A percentile compares a stretch with the other conserved stretches of the same genome.
Conservation (phyloP, 2,113 vertebrate species). For the Myotis yumanensis region DNA sequence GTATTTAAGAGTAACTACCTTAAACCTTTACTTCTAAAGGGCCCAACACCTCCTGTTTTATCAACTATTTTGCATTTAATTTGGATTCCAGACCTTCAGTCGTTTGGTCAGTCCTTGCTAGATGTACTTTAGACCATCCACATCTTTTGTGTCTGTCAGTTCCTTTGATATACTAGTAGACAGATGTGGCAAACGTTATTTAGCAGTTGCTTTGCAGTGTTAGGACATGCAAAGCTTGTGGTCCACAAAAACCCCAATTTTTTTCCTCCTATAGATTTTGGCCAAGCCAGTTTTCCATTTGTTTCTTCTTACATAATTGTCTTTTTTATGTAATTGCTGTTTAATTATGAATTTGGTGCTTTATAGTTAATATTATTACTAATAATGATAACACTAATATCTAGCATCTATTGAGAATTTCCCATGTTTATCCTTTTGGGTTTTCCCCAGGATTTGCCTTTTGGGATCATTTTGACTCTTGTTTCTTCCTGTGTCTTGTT, state of each 20-base stretch:
- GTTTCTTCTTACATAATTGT: neutral
- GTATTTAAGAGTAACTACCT: neutral
- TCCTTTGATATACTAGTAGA: neutral
- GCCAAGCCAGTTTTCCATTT: neutral
- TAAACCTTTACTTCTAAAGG: neutral
- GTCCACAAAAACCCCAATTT: neutral
- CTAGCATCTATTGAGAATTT: neutral
- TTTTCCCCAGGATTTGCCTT: conserved; percentile 14
- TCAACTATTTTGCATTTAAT: neutral
- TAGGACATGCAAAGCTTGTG: neutral
- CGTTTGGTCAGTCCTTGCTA: neutral
- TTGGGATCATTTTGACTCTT: conserved; percentile 33
- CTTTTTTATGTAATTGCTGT: neutral
- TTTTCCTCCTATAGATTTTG: neutral
- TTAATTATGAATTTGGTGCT: neutral
- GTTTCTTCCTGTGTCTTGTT: neutral
- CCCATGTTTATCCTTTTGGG: neutral
- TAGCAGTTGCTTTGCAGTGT: neutral
- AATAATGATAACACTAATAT: neutral
- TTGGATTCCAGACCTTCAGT: neutral
- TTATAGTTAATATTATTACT: neutral
- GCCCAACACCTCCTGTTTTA: neutral
- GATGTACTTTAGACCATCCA: neutral
- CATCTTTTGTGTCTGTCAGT: neutral
- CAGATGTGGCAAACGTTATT: neutral